A percentile compares a stretch with the other conserved stretches of the same genome.
Evolutionary conservation across 2,797 vertebrate genomes (phyloP).

Genomic region (Periophthalmus magnuspinnatus): DNA sequence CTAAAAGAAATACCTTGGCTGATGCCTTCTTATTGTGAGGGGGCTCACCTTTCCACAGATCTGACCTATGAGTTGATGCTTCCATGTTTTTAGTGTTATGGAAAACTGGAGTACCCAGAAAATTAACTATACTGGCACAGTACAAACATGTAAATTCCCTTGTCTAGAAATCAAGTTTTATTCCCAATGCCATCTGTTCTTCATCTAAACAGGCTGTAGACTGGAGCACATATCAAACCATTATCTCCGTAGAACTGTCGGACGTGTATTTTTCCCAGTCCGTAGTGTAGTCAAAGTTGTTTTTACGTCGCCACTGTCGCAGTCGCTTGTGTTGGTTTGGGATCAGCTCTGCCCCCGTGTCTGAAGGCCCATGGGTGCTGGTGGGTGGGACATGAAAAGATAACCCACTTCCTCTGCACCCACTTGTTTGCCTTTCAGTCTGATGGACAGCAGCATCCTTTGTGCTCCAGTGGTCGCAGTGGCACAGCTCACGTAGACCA

Average conservation of each 20-base stretch:
- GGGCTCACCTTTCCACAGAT: not conserved
- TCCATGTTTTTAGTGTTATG: too few species aligned
- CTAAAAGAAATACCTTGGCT: too few species aligned
- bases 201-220: not conserved
- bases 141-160: too few species aligned
- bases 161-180: not conserved
- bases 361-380: conserved; percentile 30
- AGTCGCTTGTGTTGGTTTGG: conserved; percentile 67
- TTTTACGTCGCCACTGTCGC: conserved; percentile 62
- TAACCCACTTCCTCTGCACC: conserved; percentile 68
- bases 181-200: too few species aligned
- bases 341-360: conserved; percentile 61
- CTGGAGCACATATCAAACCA: not conserved
- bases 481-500: not conserved
- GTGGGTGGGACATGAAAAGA: conserved; percentile 51
- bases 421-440: conserved; percentile 76
- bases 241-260: not conserved
- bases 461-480: conserved; percentile 41
- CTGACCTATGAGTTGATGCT: not conserved
- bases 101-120: too few species aligned
- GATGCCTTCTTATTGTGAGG: not conserved
- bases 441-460: conserved; percentile 66
- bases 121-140: too few species aligned
- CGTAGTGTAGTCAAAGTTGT: conserved; percentile 58
- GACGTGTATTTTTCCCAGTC: conserved; percentile 56